Evolutionary conservation across 2,888 invertebrate genomes (phyloP).

Genomic region (Pasiphila rectangulata): DNA sequence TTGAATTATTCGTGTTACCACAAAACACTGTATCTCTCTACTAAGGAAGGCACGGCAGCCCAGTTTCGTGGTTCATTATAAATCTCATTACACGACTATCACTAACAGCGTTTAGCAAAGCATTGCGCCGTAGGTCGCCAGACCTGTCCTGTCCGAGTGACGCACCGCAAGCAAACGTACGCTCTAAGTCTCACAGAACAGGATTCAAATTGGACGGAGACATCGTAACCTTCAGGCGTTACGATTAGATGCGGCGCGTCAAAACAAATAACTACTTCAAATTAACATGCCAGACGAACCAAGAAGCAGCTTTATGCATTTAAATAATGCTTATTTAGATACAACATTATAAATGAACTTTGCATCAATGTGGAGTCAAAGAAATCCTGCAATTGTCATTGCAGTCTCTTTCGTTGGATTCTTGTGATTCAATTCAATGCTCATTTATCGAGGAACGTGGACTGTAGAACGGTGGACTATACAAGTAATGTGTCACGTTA

Average conservation of each 20-base stretch:
- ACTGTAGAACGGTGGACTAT: not conserved
- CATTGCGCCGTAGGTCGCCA: too few relatives aligned
- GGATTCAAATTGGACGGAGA: conserved; percentile 25
- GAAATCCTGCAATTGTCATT: not conserved
- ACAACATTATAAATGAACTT: not conserved
- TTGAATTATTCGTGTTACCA: too few relatives aligned
- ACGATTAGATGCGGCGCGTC: conserved; percentile 38
- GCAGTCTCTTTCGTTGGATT: too few relatives aligned
- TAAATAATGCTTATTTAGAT: not conserved
- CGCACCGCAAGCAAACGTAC: not conserved
- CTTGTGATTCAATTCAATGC: too few relatives aligned
- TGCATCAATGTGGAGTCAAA: not conserved
- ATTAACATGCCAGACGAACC: conserved; percentile 17
- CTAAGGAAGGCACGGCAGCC: too few relatives aligned
- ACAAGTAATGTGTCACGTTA: too few relatives aligned
- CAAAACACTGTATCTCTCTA: too few relatives aligned
- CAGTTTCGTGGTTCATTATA: too few relatives aligned
- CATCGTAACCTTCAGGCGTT: conserved; percentile 49
- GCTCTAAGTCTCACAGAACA: conserved; percentile 27
- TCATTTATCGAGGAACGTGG: not conserved
- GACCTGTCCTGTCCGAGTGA: too few relatives aligned
- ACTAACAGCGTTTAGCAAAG: too few relatives aligned
- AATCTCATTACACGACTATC: too few relatives aligned
- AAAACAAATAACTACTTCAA: conserved; percentile 39
- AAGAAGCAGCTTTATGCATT: conserved; percentile 8